Conservation (phyloP, 2,888 invertebrate species). For the Quadroppia sp. region DNA sequence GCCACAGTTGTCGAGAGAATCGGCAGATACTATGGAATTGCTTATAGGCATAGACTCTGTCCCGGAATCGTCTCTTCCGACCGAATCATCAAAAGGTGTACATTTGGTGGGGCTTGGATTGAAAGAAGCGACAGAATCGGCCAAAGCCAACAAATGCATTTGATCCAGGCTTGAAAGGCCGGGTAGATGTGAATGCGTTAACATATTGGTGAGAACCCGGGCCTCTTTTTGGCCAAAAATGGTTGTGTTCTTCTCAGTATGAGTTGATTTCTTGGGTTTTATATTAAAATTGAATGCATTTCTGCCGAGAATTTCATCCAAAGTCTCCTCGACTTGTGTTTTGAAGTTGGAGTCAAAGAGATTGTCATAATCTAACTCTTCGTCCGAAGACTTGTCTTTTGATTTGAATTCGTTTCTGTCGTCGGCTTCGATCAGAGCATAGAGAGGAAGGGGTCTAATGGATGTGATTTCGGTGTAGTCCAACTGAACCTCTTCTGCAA, state of each 20-base stretch:
- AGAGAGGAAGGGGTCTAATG: conserved; percentile 94
- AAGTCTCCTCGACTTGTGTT: conserved; percentile 64
- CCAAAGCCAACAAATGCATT: conserved; percentile 97
- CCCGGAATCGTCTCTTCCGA: conserved; percentile 23
- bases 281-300: conserved; percentile 53
- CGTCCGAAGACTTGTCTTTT: conserved; percentile 31
- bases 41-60: conserved; percentile 41
- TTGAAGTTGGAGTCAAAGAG: conserved; percentile 66
- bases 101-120: conserved; percentile 55
- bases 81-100: conserved; percentile 41
- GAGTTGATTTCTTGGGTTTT: conserved; percentile 55
- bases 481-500: conserved; percentile 78
- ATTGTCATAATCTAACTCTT: conserved; percentile 70
- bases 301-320: conserved; percentile 59
- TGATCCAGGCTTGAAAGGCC: conserved; percentile 95
- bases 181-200: conserved; percentile 91
- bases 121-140: conserved; percentile 93
- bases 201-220: conserved; percentile 74
- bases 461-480: conserved; percentile 95
- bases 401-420: conserved; percentile 40
- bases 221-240: conserved; percentile 85
- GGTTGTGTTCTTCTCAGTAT: conserved; percentile 66
- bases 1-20: conserved; percentile 86
- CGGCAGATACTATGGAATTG: conserved; percentile 38
- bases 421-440: conserved; percentile 92